These are phyloP conservation scores for Nannoperca obscura DNA, from an alignment of 2,797 vertebrate species.

Conservation along the genomic window DNA sequence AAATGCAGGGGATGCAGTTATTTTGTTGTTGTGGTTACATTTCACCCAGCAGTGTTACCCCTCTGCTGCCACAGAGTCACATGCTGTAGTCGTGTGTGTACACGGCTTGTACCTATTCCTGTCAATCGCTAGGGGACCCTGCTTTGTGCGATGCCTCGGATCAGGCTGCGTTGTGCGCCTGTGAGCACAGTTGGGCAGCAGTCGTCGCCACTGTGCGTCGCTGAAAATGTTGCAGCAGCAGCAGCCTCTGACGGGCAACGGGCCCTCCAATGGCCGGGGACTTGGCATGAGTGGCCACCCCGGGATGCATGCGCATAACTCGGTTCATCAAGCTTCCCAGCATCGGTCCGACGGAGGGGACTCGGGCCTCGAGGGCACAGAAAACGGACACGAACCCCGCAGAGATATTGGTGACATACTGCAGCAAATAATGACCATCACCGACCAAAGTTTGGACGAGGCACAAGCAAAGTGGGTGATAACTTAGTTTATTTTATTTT, in stretches of 20 bases:
- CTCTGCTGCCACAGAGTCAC: not conserved
- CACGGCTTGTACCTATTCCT: constrained; percentile 40
- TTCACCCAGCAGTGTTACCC: not conserved
- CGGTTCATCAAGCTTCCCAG: constrained; percentile 81
- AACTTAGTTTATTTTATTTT: constrained; percentile 15
- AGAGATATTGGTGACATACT: constrained; percentile 94
- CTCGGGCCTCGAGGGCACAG: constrained; percentile 87
- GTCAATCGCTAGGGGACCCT: constrained; percentile 81
- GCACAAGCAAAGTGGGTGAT: constrained; percentile 93
- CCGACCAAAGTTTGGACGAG: constrained; percentile 97
- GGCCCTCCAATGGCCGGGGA: constrained; percentile 86
- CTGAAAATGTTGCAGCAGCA: constrained; percentile 86
- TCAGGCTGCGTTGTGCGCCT: constrained; percentile 23
- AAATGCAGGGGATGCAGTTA: constrained; percentile 21
- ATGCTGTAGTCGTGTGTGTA: not conserved
- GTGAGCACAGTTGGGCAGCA: constrained; percentile 73
- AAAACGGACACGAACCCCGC: constrained; percentile 89
- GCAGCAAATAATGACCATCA: constrained; percentile 97
- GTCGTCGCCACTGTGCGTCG: constrained; percentile 82
- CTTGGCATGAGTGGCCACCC: constrained; percentile 84
- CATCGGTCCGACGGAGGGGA: constrained; percentile 83
- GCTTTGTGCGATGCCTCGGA: constrained; percentile 23
- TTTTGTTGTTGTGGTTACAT: constrained; percentile 25
- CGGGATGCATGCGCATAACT: constrained; percentile 84
- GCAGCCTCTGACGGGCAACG: constrained; percentile 87